Evolutionary conservation across 2,797 vertebrate species (phyloP).

Genomic region (Phalloptychus januarius): DNA sequence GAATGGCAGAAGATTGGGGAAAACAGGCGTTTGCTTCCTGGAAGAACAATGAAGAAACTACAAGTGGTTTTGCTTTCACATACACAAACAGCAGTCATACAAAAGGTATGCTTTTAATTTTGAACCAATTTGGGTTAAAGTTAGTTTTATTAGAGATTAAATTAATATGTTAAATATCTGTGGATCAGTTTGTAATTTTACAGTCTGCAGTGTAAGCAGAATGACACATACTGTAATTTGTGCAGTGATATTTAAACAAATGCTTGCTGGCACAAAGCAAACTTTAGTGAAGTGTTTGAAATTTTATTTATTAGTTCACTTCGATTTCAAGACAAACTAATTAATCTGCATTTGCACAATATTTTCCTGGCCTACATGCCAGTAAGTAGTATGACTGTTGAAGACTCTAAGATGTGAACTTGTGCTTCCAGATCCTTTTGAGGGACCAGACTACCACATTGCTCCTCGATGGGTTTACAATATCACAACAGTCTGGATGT

Average conservation of each 20-base stretch:
- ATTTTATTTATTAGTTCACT: neutral
- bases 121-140: neutral
- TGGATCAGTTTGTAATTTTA: neutral
- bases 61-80: slow-evolving; percentile 74
- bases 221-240: neutral
- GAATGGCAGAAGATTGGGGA: slow-evolving; percentile 84
- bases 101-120: slow-evolving; percentile 52
- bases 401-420: neutral
- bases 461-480: slow-evolving; percentile 89
- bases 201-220: neutral
- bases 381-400: neutral
- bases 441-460: slow-evolving; percentile 88
- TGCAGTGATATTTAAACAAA: neutral
- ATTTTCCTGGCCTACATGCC: neutral
- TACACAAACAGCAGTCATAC: slow-evolving; percentile 83
- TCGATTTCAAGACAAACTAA: neutral
- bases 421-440: slow-evolving; percentile 74
- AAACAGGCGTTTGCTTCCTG: slow-evolving; percentile 75
- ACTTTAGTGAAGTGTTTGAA: neutral
- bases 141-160: neutral
- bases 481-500: slow-evolving; percentile 85
- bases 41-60: slow-evolving; percentile 81
- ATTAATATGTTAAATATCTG: neutral
- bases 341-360: neutral
- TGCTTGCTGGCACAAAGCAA: neutral